phyloP scores from a whole-genome alignment of 2,113 vertebrate genomes.

The Catharus bicknelli region DNA sequence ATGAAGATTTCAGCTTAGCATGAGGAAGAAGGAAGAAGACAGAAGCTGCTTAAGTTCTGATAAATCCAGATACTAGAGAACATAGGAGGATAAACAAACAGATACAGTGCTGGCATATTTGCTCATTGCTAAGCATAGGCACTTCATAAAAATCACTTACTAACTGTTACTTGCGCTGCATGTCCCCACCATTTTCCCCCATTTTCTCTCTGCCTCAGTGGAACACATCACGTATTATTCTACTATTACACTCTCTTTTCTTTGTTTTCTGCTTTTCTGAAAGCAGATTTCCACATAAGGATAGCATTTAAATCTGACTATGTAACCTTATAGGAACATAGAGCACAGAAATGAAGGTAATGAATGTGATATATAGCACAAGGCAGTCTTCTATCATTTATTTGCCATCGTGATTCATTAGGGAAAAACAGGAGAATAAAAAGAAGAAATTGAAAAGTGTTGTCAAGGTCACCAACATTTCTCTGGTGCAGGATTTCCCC shows the following conservation, averaged over 20 bases:
- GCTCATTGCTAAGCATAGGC: not conserved
- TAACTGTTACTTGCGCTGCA: not conserved
- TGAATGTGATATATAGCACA: not conserved
- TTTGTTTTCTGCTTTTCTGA: not conserved
- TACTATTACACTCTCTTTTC: not conserved
- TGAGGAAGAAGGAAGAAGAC: not conserved
- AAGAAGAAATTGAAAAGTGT: slow-evolving; percentile 11
- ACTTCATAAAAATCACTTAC: not conserved
- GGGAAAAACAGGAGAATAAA: not conserved
- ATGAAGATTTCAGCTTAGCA: not conserved
- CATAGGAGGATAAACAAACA: not conserved
- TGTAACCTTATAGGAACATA: not conserved
- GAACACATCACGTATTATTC: not conserved
- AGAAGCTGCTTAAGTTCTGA: not conserved
- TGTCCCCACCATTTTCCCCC: not conserved
- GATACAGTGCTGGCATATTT: not conserved
- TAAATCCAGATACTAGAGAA: not conserved
- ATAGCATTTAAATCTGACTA: not conserved
- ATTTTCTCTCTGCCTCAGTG: not conserved
- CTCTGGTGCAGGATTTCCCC: slow-evolving; percentile 24
- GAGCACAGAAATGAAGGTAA: not conserved
- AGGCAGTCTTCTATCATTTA: not conserved
- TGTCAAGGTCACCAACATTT: slow-evolving; percentile 44
- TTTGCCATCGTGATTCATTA: not conserved
- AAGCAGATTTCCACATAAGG: not conserved